Evolutionary conservation across 2,888 invertebrate genomes (phyloP).

Genomic region (Platerodrilus igneus): DNA sequence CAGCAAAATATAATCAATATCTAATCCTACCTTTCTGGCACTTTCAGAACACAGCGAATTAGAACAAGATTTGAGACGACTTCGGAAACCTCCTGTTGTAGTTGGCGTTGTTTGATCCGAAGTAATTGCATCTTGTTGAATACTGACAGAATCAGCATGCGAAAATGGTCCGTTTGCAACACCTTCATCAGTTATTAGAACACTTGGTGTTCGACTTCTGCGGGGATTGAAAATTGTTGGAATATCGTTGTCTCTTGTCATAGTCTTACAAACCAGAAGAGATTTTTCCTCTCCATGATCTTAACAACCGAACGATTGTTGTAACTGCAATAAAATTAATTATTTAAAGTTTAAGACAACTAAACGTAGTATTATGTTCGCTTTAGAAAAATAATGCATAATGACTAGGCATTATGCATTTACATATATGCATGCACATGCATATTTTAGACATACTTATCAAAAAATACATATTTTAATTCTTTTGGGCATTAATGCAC

Average conservation of each 20-base stretch:
- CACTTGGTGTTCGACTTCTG: slow-evolving; percentile 43
- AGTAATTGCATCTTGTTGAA: slow-evolving; percentile 37
- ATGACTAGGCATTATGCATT: too few species aligned
- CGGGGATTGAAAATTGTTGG: slow-evolving; percentile 75
- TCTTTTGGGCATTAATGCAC: too few species aligned
- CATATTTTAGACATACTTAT: too few species aligned
- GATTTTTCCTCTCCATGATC: slow-evolving; percentile 18
- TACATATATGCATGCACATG: too few species aligned
- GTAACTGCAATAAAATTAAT: too few species aligned
- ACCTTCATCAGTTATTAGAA: slow-evolving; percentile 44
- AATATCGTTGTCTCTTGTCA: slow-evolving; percentile 72
- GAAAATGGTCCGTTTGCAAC: slow-evolving; percentile 43
- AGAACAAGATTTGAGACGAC: slow-evolving; percentile 56
- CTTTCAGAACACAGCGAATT: slow-evolving; percentile 76
- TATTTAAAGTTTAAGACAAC: too few species aligned
- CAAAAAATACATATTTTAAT: too few species aligned
- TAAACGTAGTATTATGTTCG: too few species aligned
- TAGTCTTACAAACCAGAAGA: slow-evolving; percentile 33
- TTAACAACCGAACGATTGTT: too few species aligned
- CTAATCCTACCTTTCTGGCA: slow-evolving; percentile 75
- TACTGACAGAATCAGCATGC: slow-evolving; percentile 43
- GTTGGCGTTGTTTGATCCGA: slow-evolving; percentile 48
- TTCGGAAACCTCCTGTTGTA: slow-evolving; percentile 47
- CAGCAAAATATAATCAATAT: neutral
- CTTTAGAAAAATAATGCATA: too few species aligned